Conservation (phyloP, 2,113 vertebrate genomes). For the Miniopterus natalensis region DNA sequence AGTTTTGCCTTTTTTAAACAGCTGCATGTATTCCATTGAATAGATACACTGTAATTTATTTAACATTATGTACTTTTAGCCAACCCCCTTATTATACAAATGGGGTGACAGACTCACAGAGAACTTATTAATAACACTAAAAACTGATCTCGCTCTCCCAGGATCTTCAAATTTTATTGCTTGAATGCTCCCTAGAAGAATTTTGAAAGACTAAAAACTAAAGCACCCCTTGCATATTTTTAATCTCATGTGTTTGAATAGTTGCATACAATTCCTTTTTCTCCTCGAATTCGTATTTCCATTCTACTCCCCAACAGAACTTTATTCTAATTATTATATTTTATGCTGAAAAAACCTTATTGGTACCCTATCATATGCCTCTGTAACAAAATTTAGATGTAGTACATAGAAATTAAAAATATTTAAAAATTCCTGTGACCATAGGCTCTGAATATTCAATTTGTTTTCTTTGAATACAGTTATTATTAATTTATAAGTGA, state of each 20-base stretch:
- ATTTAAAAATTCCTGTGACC: neutral
- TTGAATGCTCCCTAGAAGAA: slow-evolving; percentile 8
- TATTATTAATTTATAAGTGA: neutral
- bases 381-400: slow-evolving; percentile 5
- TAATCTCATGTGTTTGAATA: neutral
- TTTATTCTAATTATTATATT: slow-evolving; percentile 53
- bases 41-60: neutral
- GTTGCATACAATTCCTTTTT: neutral
- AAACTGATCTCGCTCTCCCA: neutral
- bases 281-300: neutral
- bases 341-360: slow-evolving; percentile 17
- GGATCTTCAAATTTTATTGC: neutral
- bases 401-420: neutral
- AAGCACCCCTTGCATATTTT: neutral
- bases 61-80: neutral
- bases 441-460: slow-evolving; percentile 14
- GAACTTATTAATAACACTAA: slow-evolving; percentile 1
- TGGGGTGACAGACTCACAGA: neutral
- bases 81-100: neutral
- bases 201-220: neutral
- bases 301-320: neutral
- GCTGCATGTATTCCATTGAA: neutral
- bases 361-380: neutral
- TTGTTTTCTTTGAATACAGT: slow-evolving; percentile 31
- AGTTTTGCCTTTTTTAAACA: neutral